phyloP scores from a whole-genome alignment of 2,888 invertebrate species.

The Rhaphigaster nebulosa region DNA sequence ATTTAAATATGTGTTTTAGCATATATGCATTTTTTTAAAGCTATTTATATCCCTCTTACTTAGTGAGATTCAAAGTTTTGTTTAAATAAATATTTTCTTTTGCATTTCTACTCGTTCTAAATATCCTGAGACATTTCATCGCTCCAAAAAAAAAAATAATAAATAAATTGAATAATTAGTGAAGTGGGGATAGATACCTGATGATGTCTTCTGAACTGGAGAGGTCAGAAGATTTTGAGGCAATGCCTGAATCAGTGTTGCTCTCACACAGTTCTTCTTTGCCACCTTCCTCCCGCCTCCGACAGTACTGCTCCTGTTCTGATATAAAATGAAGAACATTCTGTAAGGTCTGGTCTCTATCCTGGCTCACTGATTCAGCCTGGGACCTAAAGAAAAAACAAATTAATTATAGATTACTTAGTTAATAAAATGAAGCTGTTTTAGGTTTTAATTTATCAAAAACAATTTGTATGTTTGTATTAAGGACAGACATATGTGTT shows the following conservation, averaged over 20 bases:
- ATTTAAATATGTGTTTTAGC: background rate
- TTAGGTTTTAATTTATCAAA: too few species aligned
- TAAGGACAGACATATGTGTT: too few species aligned
- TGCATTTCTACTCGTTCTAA: too few species aligned
- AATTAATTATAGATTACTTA: too few species aligned
- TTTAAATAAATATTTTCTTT: too few species aligned
- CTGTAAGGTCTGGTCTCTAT: constrained; percentile 76
- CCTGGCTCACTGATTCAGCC: constrained; percentile 58
- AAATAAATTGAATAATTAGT: too few species aligned
- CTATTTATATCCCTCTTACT: too few species aligned
- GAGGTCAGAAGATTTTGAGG: constrained; percentile 66
- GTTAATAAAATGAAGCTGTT: background rate
- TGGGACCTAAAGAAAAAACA: constrained; percentile 51
- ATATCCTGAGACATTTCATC: background rate
- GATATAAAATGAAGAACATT: constrained; percentile 83
- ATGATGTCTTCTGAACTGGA: constrained; percentile 53
- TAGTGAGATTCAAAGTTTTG: too few species aligned
- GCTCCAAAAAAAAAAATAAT: background rate
- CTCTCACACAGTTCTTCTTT: constrained; percentile 54
- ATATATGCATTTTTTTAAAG: too few species aligned
- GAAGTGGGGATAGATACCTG: too few species aligned
- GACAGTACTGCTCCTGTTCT: constrained; percentile 80
- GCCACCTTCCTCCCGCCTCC: constrained; percentile 45
- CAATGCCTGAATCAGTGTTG: constrained; percentile 54
- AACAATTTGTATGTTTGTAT: too few species aligned